Evolutionary conservation across 1,140 invertebrate genomes (phyloP).

Genomic region (Drosophila gunungcola): DNA sequence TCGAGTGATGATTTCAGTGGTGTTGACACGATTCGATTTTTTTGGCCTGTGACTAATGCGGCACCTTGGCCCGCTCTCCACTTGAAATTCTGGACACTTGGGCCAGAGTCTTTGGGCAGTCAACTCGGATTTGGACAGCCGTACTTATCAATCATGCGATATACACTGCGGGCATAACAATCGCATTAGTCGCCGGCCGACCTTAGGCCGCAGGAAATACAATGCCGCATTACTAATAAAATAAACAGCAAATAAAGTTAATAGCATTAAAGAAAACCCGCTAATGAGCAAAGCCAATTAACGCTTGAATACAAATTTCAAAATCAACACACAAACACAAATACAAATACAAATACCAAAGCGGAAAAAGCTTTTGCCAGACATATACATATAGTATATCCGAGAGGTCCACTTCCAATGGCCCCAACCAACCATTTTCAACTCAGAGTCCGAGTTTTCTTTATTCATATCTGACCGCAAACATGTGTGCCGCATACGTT

Average conservation of each 20-base stretch:
- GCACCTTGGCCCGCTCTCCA: constrained; percentile 11
- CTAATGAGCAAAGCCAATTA: constrained; percentile 82
- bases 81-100: constrained; percentile 52
- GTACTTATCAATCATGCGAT: constrained; percentile 50
- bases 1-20: constrained; percentile 39
- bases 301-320: constrained; percentile 77
- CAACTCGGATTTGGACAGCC: constrained; percentile 21
- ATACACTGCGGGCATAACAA: constrained; percentile 65
- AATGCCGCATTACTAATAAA: constrained; percentile 76
- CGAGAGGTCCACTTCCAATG: constrained; percentile 29
- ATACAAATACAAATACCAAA: constrained; percentile 27
- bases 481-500: constrained; percentile 47
- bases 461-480: constrained; percentile 46
- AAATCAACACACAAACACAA: constrained; percentile 65
- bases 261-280: constrained; percentile 76
- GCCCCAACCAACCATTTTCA: constrained; percentile 15
- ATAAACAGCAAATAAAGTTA: constrained; percentile 81
- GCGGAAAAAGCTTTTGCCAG: constrained; percentile 40
- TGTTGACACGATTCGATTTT: constrained; percentile 28
- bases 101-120: constrained; percentile 26
- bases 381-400: neutral
- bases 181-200: constrained; percentile 64
- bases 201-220: constrained; percentile 73
- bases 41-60: constrained; percentile 36
- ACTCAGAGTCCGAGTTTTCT: constrained; percentile 47